Percentiles rank a stretch among this genome's conserved stretches.
Conservation (phyloP, 2,888 invertebrate species). For the Noctua fimbriata region DNA sequence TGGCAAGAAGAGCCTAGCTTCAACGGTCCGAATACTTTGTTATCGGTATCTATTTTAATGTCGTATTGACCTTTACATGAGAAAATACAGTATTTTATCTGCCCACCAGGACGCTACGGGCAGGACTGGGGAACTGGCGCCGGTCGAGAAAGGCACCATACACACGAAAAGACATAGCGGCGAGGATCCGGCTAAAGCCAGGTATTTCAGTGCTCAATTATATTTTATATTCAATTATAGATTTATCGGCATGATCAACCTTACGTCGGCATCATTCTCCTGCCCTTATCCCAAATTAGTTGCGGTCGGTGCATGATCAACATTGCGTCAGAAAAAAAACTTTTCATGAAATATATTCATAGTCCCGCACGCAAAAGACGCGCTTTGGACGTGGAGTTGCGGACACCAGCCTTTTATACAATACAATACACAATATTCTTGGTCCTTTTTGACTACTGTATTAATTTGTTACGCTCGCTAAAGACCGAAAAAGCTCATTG, state of each 20-base stretch:
- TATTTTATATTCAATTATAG: neutral
- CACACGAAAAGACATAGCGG: constrained; percentile 98
- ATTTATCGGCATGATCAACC: neutral
- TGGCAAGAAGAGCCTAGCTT: neutral
- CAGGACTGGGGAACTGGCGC: constrained; percentile 89
- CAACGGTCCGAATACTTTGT: neutral
- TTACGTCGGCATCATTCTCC: neutral
- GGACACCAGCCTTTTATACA: no score
- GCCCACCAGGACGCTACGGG: constrained; percentile 86
- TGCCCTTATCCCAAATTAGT: neutral
- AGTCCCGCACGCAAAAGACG: no score
- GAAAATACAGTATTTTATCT: constrained; percentile 43
- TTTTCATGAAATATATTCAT: neutral
- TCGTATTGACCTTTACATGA: neutral
- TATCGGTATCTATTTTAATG: neutral
- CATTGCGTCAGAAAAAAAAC: neutral
- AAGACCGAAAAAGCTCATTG: neutral
- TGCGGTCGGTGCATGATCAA: neutral
- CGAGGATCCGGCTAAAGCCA: constrained; percentile 95
- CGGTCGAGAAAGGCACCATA: constrained; percentile 98
- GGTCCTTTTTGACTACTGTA: neutral
- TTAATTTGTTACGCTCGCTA: neutral
- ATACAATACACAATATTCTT: no score
- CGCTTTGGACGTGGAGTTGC: no score
- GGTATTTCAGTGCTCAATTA: constrained; percentile 79